These are phyloP conservation scores for Acipenser ruthenus DNA, from an alignment of 2,797 vertebrate genomes.

Conservation along the genomic window DNA sequence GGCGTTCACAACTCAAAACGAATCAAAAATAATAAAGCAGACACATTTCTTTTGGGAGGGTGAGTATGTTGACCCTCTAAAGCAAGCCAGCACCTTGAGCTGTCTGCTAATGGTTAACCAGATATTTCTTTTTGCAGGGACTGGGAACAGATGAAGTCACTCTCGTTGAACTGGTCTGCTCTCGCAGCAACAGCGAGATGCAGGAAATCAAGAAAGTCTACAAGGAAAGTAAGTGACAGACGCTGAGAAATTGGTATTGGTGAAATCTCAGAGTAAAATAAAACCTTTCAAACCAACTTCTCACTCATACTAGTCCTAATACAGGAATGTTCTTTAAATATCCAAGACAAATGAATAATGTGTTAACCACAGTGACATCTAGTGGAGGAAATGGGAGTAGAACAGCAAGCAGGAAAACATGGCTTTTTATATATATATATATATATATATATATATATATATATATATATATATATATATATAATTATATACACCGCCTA, in stretches of 20 bases:
- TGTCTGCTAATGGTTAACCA: no score
- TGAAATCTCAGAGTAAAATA: not conserved
- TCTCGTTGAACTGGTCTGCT: conserved; percentile 90
- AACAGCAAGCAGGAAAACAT: no score
- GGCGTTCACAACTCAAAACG: conserved; percentile 13
- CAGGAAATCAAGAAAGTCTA: conserved; percentile 80
- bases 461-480: not conserved
- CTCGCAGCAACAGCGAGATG: conserved; percentile 80
- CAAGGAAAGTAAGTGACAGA: conserved; percentile 72
- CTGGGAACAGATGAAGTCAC: conserved; percentile 91
- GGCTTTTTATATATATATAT: no score
- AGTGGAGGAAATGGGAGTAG: not conserved
- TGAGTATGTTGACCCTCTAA: not conserved
- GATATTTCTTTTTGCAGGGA: conserved; percentile 54
- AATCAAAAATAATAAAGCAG: not conserved
- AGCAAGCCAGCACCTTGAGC: not conserved
- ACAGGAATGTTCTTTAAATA: not conserved
- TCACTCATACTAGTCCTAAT: not conserved
- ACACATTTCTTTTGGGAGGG: not conserved
- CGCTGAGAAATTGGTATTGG: not conserved
- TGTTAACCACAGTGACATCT: not conserved
- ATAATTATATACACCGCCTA: not conserved
- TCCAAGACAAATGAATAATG: not conserved
- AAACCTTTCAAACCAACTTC: not conserved
- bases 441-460: not conserved